phyloP scores from a whole-genome alignment of 2,113 vertebrate genomes.

The Sisor rabdophorus region DNA sequence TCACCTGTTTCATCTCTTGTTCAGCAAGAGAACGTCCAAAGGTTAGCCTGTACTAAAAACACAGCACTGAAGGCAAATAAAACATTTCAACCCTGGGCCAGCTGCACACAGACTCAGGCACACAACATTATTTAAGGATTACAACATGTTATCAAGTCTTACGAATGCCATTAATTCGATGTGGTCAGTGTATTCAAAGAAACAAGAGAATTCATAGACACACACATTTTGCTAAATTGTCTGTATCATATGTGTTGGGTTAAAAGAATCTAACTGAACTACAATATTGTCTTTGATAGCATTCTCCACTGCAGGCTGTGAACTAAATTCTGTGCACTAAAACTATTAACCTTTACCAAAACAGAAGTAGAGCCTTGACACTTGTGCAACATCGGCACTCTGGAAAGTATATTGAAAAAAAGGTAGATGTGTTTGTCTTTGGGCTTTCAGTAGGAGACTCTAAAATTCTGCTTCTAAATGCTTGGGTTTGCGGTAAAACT shows the following conservation, averaged over 20 bases:
- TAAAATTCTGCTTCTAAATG: conserved; percentile 59
- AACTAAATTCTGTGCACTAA: conserved; percentile 38
- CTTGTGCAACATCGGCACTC: conserved; percentile 47
- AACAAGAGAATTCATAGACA: too few relatives aligned
- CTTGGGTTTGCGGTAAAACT: conserved; percentile 61
- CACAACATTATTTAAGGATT: not conserved
- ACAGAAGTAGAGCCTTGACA: conserved; percentile 33
- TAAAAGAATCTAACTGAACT: not conserved
- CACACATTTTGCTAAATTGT: too few relatives aligned
- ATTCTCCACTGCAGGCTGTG: conserved; percentile 46
- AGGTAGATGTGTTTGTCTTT: conserved; percentile 44
- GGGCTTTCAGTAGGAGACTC: conserved; percentile 34
- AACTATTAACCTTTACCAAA: conserved; percentile 31
- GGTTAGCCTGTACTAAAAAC: conserved; percentile 55
- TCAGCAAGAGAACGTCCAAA: conserved; percentile 54
- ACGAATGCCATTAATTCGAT: too few relatives aligned
- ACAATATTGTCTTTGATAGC: conserved; percentile 15
- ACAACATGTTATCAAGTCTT: too few relatives aligned
- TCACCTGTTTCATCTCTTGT: conserved; percentile 42
- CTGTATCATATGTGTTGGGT: not conserved
- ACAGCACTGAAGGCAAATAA: conserved; percentile 39
- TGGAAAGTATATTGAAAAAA: conserved; percentile 43
- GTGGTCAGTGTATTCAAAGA: too few relatives aligned
- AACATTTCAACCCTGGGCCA: conserved; percentile 20
- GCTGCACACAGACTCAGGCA: not conserved